phyloP scores from a whole-genome alignment of 2,113 vertebrate genomes.

The Dromaius novaehollandiae region DNA sequence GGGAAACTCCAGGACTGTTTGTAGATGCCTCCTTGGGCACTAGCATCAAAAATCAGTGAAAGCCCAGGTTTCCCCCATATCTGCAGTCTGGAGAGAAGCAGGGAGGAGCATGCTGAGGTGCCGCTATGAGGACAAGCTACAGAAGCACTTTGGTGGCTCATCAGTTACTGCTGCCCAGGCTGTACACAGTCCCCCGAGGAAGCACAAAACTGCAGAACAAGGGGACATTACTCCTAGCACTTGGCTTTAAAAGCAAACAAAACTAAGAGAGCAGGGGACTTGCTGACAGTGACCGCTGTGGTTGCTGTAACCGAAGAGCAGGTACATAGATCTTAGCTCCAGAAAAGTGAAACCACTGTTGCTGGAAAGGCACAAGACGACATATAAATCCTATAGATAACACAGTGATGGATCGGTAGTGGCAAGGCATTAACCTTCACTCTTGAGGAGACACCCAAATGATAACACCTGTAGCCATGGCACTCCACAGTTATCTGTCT shows the following conservation, averaged over 20 bases:
- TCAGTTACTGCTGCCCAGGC: too few species aligned
- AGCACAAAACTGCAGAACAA: background rate
- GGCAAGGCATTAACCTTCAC: constrained; percentile 69
- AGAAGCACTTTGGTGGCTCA: too few species aligned
- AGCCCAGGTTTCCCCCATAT: background rate
- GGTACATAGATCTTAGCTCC: background rate
- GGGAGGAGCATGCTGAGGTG: too few species aligned
- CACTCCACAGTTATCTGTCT: constrained; percentile 46
- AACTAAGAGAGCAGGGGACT: background rate
- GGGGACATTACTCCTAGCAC: background rate
- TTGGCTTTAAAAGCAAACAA: background rate
- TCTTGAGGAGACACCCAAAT: constrained; percentile 65
- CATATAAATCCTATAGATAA: constrained; percentile 57
- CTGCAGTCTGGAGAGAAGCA: background rate
- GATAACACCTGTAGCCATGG: constrained; percentile 61
- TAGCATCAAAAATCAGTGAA: background rate
- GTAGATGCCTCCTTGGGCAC: background rate
- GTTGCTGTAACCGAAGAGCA: background rate
- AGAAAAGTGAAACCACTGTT: background rate
- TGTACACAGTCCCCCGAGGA: background rate
- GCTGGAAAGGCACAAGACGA: background rate
- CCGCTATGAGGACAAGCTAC: background rate
- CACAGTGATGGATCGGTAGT: constrained; percentile 48
- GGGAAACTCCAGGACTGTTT: background rate
- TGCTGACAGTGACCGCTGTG: accelerated